Evolutionary conservation across 2,888 invertebrate species (phyloP).

Genomic region (Eudemis profundana): DNA sequence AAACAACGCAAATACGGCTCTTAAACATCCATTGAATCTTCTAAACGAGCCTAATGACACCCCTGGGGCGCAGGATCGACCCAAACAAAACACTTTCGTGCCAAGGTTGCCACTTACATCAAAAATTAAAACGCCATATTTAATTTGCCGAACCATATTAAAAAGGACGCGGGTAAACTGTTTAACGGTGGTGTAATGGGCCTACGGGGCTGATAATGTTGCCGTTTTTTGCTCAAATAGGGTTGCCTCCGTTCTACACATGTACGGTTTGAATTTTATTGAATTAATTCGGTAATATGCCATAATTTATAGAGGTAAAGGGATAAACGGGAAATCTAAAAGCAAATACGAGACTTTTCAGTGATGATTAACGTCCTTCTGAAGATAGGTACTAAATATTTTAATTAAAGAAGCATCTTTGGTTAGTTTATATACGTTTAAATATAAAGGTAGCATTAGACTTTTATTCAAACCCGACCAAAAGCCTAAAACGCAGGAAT

Average conservation of each 20-base stretch:
- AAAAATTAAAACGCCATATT: slow-evolving; percentile 54
- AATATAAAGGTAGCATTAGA: too few species aligned
- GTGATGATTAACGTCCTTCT: too few species aligned
- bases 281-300: slow-evolving; percentile 1
- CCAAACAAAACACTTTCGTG: slow-evolving; percentile 35
- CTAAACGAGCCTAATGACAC: slow-evolving; percentile 41
- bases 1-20: slow-evolving; percentile 38
- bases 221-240: slow-evolving; percentile 47
- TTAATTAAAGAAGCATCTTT: too few species aligned
- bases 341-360: background rate
- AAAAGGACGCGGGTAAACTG: slow-evolving; percentile 55
- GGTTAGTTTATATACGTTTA: too few species aligned
- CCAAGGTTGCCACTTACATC: slow-evolving; percentile 44
- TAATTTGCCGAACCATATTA: slow-evolving; percentile 54
- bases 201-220: slow-evolving; percentile 50
- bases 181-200: slow-evolving; percentile 55
- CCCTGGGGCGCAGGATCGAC: slow-evolving; percentile 16
- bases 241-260: background rate
- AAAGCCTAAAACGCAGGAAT: too few species aligned
- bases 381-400: too few species aligned
- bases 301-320: slow-evolving; percentile 17
- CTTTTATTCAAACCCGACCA: too few species aligned
- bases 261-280: background rate
- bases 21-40: slow-evolving; percentile 42
- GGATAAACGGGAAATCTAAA: background rate